A percentile compares a stretch with the other conserved stretches of the same genome.
Conservation (phyloP, 1,140 invertebrate species). For the Drosophila biarmipes region DNA sequence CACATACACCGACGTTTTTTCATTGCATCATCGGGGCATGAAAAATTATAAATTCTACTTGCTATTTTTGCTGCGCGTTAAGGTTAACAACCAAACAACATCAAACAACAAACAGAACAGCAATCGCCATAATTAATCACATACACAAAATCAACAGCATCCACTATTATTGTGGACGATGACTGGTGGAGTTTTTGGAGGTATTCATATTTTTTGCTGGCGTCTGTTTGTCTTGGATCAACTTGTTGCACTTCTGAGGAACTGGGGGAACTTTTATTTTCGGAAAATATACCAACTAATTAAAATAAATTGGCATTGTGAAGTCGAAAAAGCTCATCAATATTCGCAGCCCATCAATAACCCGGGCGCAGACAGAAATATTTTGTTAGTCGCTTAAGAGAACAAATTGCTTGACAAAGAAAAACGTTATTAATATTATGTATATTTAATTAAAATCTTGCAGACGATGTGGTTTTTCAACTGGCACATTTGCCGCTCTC, state of each 20-base stretch:
- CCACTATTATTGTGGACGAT: slow-evolving; percentile 62
- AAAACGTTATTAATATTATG: slow-evolving; percentile 44
- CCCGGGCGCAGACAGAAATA: slow-evolving; percentile 36
- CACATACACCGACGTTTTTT: slow-evolving; percentile 32
- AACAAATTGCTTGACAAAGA: slow-evolving; percentile 42
- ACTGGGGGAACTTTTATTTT: slow-evolving; percentile 52
- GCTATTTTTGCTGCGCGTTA: slow-evolving; percentile 71
- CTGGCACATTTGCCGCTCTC: slow-evolving; percentile 24
- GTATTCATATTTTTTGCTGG: slow-evolving; percentile 21
- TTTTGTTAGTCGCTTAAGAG: slow-evolving; percentile 19
- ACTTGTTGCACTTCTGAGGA: slow-evolving; percentile 40
- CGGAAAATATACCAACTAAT: slow-evolving; percentile 73
- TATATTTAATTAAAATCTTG: slow-evolving; percentile 39
- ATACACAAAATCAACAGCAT: slow-evolving; percentile 62
- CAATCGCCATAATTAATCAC: slow-evolving; percentile 76
- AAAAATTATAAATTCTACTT: slow-evolving; percentile 78
- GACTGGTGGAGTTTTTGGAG: slow-evolving; percentile 46
- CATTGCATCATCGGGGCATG: slow-evolving; percentile 73
- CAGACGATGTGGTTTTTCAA: slow-evolving; percentile 1
- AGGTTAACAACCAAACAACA: slow-evolving; percentile 76
- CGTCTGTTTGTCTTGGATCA: slow-evolving; percentile 39
- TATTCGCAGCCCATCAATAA: slow-evolving; percentile 52
- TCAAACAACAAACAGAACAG: slow-evolving; percentile 47
- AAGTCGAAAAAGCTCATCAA: slow-evolving; percentile 63
- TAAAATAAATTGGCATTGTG: slow-evolving; percentile 64